phyloP scores from a whole-genome alignment of 2,797 vertebrate species.

The Meda fulgida region DNA sequence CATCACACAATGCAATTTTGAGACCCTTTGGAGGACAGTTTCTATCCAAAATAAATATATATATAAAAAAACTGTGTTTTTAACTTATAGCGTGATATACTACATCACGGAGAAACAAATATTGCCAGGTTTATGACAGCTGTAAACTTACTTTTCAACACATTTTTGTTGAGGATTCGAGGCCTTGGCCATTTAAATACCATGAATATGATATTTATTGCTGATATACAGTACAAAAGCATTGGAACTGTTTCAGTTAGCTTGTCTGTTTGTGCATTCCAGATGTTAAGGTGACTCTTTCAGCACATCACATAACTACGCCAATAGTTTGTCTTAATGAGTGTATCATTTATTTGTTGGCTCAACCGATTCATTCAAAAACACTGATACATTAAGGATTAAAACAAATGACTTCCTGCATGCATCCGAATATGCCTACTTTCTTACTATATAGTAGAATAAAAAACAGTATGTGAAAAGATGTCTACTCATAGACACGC shows the following conservation, averaged over 20 bases:
- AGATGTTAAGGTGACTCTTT: background rate
- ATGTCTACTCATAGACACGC: background rate
- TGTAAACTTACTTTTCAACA: slow-evolving; percentile 8
- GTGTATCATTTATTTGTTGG: background rate
- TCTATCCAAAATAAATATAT: slow-evolving; percentile 11
- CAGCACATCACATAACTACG: background rate
- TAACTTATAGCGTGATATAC: background rate
- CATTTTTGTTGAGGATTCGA: background rate
- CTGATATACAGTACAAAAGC: background rate
- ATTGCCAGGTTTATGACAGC: slow-evolving; percentile 13
- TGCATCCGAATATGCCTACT: background rate
- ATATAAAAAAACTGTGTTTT: background rate
- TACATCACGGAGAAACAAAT: background rate
- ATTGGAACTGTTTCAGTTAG: background rate
- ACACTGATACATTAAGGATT: background rate
- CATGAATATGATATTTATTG: background rate
- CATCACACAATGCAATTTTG: background rate
- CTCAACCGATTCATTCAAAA: background rate
- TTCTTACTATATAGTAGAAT: background rate
- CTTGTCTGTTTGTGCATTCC: background rate
- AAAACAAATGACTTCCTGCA: background rate
- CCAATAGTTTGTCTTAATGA: background rate
- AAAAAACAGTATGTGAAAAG: background rate
- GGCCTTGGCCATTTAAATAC: background rate
- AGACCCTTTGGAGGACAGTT: background rate